phyloP scores from a whole-genome alignment of 2,888 invertebrate species.

The Ophion ellenae region DNA sequence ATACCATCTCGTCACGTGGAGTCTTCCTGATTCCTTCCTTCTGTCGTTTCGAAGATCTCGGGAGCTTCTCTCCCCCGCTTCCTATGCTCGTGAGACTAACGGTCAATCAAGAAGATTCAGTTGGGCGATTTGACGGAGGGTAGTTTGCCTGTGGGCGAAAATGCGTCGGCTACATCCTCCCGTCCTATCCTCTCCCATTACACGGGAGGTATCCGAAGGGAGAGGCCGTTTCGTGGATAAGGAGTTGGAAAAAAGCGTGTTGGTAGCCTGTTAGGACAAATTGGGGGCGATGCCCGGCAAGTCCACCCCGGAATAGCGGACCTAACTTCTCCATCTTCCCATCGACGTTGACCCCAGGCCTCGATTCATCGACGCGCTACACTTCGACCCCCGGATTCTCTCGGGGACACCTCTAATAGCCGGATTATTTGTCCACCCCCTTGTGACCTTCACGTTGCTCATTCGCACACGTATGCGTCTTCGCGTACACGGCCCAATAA shows the following conservation, averaged over 20 bases:
- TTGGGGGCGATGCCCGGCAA: conserved; percentile 77
- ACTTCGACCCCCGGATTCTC: conserved; percentile 78
- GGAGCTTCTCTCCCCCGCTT: conserved; percentile 44
- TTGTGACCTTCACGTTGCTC: conserved; percentile 51
- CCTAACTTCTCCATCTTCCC: conserved; percentile 73
- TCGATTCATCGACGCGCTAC: conserved; percentile 77
- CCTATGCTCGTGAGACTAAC: conserved; percentile 64
- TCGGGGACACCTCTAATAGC: conserved; percentile 83
- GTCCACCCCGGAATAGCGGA: conserved; percentile 73
- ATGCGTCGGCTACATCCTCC: conserved; percentile 43
- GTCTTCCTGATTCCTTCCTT: conserved; percentile 16
- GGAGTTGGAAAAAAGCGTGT: conserved; percentile 75
- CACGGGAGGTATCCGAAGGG: conserved; percentile 60
- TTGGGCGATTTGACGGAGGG: conserved; percentile 76
- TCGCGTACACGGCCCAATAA: conserved; percentile 68
- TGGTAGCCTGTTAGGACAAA: conserved; percentile 82
- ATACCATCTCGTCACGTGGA: conserved; percentile 31
- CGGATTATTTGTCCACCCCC: conserved; percentile 80
- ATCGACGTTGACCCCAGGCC: conserved; percentile 74
- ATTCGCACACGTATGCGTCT: conserved; percentile 44
- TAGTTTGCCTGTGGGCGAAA: conserved; percentile 39
- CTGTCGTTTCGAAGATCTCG: conserved; percentile 26
- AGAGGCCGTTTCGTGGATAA: conserved; percentile 73
- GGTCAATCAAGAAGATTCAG: conserved; percentile 82
- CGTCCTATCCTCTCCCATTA: conserved; percentile 58